Conservation (phyloP, 2,113 vertebrate species). For the Gavia stellata region DNA sequence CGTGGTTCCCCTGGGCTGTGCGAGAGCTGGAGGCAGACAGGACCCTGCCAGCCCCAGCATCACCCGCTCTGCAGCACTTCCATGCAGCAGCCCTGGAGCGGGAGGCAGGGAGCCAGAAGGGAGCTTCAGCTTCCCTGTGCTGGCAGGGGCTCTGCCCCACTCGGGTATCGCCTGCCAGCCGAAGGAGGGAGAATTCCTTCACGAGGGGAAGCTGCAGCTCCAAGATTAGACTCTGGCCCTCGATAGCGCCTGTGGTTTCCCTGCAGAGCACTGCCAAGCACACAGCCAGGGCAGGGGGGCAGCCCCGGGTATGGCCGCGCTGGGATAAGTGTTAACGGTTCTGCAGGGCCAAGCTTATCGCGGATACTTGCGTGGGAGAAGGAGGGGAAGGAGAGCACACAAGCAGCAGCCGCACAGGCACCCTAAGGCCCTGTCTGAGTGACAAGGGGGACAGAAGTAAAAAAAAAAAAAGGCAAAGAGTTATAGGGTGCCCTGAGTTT, state of each 20-base stretch:
- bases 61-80: neutral
- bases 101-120: neutral
- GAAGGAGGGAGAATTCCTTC: neutral
- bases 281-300: neutral
- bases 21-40: neutral
- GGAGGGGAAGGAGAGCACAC: neutral
- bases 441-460: neutral
- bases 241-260: accelerated
- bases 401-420: neutral
- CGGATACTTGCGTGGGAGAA: accelerated
- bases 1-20: accelerated
- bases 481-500: too few species aligned
- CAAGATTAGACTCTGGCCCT: neutral
- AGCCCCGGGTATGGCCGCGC: accelerated
- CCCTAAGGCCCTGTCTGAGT: neutral
- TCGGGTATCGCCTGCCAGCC: accelerated
- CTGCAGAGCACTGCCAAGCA: neutral
- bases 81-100: accelerated
- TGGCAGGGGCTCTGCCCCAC: neutral
- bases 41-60: neutral
- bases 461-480: neutral
- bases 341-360: neutral
- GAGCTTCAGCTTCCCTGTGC: neutral
- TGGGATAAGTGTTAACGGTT: neutral
- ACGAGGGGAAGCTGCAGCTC: neutral